Evolutionary conservation across 1,140 invertebrate species (phyloP), one percentile per base, ranked within the genome.

Genomic region (Ips typographus): DNA sequence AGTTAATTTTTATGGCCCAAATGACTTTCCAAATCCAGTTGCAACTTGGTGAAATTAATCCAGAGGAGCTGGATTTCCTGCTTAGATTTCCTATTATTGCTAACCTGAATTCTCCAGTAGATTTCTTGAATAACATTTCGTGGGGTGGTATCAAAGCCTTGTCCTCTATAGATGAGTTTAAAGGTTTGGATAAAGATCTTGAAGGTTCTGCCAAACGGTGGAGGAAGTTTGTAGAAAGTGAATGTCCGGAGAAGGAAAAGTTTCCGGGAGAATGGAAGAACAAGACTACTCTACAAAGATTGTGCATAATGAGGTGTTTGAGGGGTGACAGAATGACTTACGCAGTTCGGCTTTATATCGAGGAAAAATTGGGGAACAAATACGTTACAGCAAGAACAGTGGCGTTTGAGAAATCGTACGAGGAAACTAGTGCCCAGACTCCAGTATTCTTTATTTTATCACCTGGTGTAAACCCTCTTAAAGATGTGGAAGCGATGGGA

Each of bases 201-300:
- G 94, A 97, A 82, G 91, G 92, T 0, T 94, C 94, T 1, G 87
- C 89, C 0, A 98, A 97, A 80, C 80, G 93, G 40, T 80, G 87
- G 96, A 91, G 91, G 74, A 96, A 95, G 77, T 95, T 95, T 76
- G 89, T 95, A 3, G 93, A 96, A 74, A 91, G 91, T 56, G 95
- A 98, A 80, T 89, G 87, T 49, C 95, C 96, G 0, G 95, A 98
- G 80, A 89, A 91, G 77, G 95, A 98, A 78, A 96, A 95, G 80
- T 89, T 97, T 72, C 96, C 95, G 0, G 94, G 95, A 70, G 96
- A 98, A 75, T 98, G 96, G 95, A 98, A 98, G 79, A 94, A 94
- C 76, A 96, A 96, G 80, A 87, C 88, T 0, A 85, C 92, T 0
- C 80, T 98, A 3, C 95, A 98, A 78, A 88, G 90, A 77, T 82